Evolutionary conservation across 2,113 vertebrate genomes (phyloP).

Genomic region (Anarrhichthys ocellatus): DNA sequence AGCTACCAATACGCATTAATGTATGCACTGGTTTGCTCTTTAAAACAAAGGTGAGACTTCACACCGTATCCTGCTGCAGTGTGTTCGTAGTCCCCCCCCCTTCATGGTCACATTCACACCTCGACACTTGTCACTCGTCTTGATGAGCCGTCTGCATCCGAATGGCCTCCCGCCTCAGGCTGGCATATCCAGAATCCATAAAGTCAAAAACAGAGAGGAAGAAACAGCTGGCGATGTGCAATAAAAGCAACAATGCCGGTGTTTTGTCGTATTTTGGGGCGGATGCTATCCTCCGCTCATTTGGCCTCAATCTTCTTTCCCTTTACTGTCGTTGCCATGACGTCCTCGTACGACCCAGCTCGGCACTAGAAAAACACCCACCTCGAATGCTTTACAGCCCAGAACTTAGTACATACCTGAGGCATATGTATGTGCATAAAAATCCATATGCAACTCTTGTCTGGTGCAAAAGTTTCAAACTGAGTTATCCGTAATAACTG

Average conservation of each 20-base stretch:
- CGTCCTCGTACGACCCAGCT: not conserved
- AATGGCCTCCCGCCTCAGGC: slow-evolving; percentile 44
- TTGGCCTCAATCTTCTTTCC: not conserved
- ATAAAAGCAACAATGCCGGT: slow-evolving; percentile 23
- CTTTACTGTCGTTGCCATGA: not conserved
- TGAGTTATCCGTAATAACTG: not conserved
- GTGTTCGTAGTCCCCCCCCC: slow-evolving; percentile 17
- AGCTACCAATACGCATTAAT: not conserved
- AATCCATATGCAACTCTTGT: not conserved
- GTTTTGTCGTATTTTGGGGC: slow-evolving; percentile 8
- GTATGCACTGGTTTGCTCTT: not conserved
- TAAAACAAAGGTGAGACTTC: slow-evolving; percentile 3
- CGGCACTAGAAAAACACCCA: not conserved
- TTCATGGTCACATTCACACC: slow-evolving; percentile 41
- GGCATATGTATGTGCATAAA: not conserved
- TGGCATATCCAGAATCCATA: slow-evolving; percentile 42
- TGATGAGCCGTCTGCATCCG: slow-evolving; percentile 54
- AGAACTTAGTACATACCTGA: not conserved
- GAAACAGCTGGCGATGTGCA: slow-evolving; percentile 56
- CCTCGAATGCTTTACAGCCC: not conserved
- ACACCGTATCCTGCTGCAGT: not conserved
- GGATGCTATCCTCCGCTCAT: not conserved
- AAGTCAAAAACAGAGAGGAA: slow-evolving; percentile 42
- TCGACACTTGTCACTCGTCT: slow-evolving; percentile 38
- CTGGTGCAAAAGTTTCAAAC: not conserved